Conservation (phyloP, 2,113 vertebrate genomes). For the Myotis lucifugus region DNA sequence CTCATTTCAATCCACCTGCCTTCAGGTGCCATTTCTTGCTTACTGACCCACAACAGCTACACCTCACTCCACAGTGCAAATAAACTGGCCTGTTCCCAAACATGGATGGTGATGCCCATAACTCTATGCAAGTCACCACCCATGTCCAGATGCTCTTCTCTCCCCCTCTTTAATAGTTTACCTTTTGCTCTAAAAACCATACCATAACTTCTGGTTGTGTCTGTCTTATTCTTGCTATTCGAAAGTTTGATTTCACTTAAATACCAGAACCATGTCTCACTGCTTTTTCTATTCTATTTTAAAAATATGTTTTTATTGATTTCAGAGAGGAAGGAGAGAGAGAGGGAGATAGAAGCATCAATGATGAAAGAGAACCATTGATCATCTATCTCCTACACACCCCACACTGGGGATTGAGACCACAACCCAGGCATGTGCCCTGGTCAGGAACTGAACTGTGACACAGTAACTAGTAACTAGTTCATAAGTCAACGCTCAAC, state of each 20-base stretch:
- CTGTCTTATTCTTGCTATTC: neutral
- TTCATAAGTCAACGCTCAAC: too few species aligned
- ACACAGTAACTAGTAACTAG: too few species aligned
- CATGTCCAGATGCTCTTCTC: neutral
- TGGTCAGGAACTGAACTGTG: too few species aligned
- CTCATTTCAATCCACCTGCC: neutral
- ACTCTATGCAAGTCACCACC: neutral
- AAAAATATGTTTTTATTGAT: too few species aligned
- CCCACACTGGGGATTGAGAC: too few species aligned
- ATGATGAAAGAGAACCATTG: too few species aligned
- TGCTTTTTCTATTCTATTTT: neutral
- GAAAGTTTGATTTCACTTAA: neutral
- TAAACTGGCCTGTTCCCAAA: too few species aligned
- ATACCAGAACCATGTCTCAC: neutral
- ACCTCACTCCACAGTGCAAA: too few species aligned
- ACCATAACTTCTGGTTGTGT: neutral
- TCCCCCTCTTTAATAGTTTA: neutral
- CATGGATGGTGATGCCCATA: neutral
- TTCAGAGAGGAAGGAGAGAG: too few species aligned
- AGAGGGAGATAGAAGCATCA: too few species aligned
- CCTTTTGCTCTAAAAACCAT: neutral
- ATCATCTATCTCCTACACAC: too few species aligned
- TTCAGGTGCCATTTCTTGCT: neutral
- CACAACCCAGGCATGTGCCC: too few species aligned
- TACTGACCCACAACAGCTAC: rapidly evolving